Base-by-base conservation (phyloP, 2,888 invertebrate genomes). In the Erebia aethiops region DNA sequence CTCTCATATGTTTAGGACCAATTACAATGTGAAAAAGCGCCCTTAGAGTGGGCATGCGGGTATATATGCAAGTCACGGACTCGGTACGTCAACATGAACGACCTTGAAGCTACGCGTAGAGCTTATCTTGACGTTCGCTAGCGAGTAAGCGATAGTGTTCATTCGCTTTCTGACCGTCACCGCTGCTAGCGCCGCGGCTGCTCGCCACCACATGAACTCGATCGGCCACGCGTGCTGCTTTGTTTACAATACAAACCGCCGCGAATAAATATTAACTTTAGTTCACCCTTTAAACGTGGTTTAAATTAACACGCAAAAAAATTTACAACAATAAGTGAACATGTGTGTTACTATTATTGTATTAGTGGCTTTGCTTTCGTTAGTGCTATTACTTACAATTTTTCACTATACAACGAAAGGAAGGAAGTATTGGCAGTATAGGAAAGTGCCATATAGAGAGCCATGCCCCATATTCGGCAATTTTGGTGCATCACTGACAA, bases 391-490 rank as follows among this genome's bases (percentile, higher is more conserved):
- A 69, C 81, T 93, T 70, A 80, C 88, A 9, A 74, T 90, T 75
- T 88, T 87, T 79, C 92, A 93, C 75, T 93, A 88, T 74, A 72
- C 85, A 1, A 83, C 88, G 2, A 87, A 85, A 69, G 91, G 90
- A 75, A 88, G 93, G 79, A 91, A 92, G 76, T 89, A 93, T 79
- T 93, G 93, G 93, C 76, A 80, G 11, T 71, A 77, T 64, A 87
- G 83, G 78, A 90, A 92, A 76, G 91, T 93, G 68, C 87, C 90
- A 1, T 93, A 90, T 74, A 87, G 87, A 77, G 91, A 93, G 75
- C 93, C 93, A 46, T 92, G 91, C 67, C 93, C 93, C 2, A 84
- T 93, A 77, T 91, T 93, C 71, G 93, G 93, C n/a, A 93, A 93
- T 77, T 93, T 93, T 74, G 92, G 92, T 51, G 88, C 92, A 11